These are phyloP conservation scores for Cosmopolites sordidus DNA, from an alignment of 2,888 invertebrate genomes.

Conservation along the genomic window DNA sequence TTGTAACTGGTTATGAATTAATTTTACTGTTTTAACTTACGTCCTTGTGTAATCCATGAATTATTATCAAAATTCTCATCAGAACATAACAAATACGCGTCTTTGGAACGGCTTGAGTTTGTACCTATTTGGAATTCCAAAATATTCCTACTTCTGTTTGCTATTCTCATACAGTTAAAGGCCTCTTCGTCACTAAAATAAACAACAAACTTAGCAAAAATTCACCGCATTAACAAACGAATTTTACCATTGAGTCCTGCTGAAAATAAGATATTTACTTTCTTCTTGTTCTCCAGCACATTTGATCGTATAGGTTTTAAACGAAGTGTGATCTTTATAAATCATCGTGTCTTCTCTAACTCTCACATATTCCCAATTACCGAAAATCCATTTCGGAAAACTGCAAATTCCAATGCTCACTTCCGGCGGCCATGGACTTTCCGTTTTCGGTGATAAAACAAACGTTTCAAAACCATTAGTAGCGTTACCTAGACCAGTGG, in stretches of 20 bases:
- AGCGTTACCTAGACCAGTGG: constrained; percentile 52
- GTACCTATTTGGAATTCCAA: constrained; percentile 57
- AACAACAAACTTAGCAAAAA: not conserved
- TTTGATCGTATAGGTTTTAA: constrained; percentile 53
- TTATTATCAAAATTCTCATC: constrained; percentile 51
- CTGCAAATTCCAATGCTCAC: constrained; percentile 43
- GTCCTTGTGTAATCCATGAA: constrained; percentile 60
- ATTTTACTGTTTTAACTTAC: constrained; percentile 46
- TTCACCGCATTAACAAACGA: not conserved
- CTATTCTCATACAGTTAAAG: constrained; percentile 58
- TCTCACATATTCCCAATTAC: constrained; percentile 57
- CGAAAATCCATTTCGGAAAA: constrained; percentile 61
- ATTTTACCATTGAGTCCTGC: constrained; percentile 53
- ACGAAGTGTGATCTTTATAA: constrained; percentile 52
- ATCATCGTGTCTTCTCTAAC: constrained; percentile 49
- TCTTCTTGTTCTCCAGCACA: constrained; percentile 46
- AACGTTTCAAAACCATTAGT: constrained; percentile 58
- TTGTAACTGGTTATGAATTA: too few species aligned
- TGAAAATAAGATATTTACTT: constrained; percentile 51
- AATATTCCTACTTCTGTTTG: constrained; percentile 57
- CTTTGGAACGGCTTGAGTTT: constrained; percentile 38
- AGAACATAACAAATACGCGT: constrained; percentile 40
- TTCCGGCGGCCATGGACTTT: constrained; percentile 46
- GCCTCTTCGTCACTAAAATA: constrained; percentile 55
- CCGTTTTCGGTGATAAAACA: constrained; percentile 47